Percentiles rank a stretch among this genome's conserved stretches.
Conservation (phyloP, 1,140 invertebrate species). For the Zophobas atratus region DNA sequence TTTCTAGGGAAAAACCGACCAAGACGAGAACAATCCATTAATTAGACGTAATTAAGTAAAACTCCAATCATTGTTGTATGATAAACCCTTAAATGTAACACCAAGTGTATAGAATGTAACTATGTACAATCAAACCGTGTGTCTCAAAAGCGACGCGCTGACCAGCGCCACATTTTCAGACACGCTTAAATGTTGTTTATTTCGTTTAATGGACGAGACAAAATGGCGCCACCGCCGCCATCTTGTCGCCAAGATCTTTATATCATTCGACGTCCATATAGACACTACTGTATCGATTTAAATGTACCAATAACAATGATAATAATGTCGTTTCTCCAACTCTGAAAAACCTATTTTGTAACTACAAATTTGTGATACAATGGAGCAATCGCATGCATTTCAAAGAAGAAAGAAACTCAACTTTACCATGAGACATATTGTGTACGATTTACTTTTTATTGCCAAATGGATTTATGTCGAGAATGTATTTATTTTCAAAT, state of each 20-base stretch:
- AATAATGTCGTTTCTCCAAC: conserved; percentile 14
- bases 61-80: conserved; percentile 41
- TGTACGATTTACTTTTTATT: conserved; percentile 21
- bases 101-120: conserved; percentile 37
- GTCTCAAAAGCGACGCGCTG: neutral
- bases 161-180: neutral
- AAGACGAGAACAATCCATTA: conserved; percentile 44
- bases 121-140: conserved; percentile 46
- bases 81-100: conserved; percentile 47
- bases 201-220: conserved; percentile 19
- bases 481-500: conserved; percentile 48
- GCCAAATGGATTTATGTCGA: conserved; percentile 39
- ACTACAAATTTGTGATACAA: conserved; percentile 47
- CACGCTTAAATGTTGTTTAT: conserved; percentile 14
- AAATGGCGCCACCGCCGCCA: conserved; percentile 11
- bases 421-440: neutral
- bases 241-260: conserved; percentile 7
- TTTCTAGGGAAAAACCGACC: conserved; percentile 42
- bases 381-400: conserved; percentile 36
- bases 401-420: neutral
- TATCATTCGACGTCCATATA: conserved; percentile 21
- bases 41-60: conserved; percentile 30
- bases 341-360: conserved; percentile 38
- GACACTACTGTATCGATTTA: conserved; percentile 21
- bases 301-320: conserved; percentile 13